Conservation (phyloP, 2,888 invertebrate species). For the Andrena praecox region DNA sequence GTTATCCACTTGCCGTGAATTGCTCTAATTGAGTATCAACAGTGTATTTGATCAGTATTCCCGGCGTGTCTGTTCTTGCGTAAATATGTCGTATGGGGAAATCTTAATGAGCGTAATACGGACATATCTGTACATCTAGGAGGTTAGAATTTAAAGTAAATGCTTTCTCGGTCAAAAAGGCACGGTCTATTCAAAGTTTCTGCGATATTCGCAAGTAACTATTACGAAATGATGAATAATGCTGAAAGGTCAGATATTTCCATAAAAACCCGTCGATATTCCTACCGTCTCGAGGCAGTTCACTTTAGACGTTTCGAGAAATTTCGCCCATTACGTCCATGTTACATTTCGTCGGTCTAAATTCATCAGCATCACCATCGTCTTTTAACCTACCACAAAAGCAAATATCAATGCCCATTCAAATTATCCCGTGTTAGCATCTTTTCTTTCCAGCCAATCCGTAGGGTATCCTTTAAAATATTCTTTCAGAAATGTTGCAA, state of each 20-base stretch:
- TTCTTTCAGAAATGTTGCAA: too few species aligned
- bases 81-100: not conserved
- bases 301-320: not conserved
- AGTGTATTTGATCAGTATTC: too few species aligned
- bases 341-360: not conserved
- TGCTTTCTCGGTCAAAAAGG: too few species aligned
- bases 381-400: not conserved
- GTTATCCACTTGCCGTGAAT: not conserved
- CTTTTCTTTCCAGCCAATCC: not conserved
- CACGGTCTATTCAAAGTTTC: too few species aligned
- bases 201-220: too few species aligned
- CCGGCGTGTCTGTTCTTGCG: too few species aligned
- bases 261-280: not conserved
- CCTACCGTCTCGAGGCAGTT: not conserved
- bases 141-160: not conserved
- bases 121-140: not conserved
- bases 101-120: not conserved
- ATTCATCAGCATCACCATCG: not conserved
- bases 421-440: not conserved
- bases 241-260: not conserved
- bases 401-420: not conserved
- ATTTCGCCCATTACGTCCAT: not conserved
- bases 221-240: not conserved
- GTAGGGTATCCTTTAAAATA: too few species aligned
- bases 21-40: not conserved